phyloP scores from a whole-genome alignment of 2,113 vertebrate genomes.

The Phodopus roborovskii region DNA sequence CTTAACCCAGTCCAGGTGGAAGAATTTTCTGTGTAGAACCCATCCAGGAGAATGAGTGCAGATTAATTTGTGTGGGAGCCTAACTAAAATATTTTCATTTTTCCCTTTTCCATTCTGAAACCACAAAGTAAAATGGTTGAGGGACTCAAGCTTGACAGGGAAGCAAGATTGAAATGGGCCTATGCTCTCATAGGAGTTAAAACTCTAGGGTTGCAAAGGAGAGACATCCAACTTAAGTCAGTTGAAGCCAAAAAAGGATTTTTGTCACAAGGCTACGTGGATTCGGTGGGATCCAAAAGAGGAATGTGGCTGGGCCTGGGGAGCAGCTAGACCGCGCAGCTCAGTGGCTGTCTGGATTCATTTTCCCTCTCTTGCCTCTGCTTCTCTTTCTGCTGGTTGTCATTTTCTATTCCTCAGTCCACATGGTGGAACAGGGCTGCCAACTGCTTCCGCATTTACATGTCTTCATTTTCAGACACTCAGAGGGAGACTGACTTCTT shows the following conservation, averaged over 20 bases:
- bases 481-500: constrained; percentile 72
- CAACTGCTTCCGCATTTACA: constrained; percentile 79
- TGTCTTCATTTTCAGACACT: constrained; percentile 77
- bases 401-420: constrained; percentile 81
- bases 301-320: constrained; percentile 48
- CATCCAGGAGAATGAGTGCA: background rate
- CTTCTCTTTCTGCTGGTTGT: constrained; percentile 77
- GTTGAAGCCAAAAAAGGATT: constrained; percentile 70
- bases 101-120: constrained; percentile 34
- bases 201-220: constrained; percentile 67
- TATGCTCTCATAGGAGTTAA: constrained; percentile 64
- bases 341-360: constrained; percentile 64
- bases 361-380: constrained; percentile 51
- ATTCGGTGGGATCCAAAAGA: constrained; percentile 64
- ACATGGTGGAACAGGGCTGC: constrained; percentile 78
- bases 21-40: background rate
- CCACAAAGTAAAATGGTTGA: constrained; percentile 59
- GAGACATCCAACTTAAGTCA: constrained; percentile 74
- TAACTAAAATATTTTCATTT: constrained; percentile 54
- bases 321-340: constrained; percentile 39
- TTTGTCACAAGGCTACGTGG: constrained; percentile 68
- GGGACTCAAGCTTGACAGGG: constrained; percentile 57
- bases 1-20: background rate
- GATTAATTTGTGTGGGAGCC: constrained; percentile 16
- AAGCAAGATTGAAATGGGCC: constrained; percentile 61